Percentiles rank a stretch among this genome's conserved stretches.
phyloP scores from a whole-genome alignment of 2,113 vertebrate genomes.

The Bubalus kerabau region DNA sequence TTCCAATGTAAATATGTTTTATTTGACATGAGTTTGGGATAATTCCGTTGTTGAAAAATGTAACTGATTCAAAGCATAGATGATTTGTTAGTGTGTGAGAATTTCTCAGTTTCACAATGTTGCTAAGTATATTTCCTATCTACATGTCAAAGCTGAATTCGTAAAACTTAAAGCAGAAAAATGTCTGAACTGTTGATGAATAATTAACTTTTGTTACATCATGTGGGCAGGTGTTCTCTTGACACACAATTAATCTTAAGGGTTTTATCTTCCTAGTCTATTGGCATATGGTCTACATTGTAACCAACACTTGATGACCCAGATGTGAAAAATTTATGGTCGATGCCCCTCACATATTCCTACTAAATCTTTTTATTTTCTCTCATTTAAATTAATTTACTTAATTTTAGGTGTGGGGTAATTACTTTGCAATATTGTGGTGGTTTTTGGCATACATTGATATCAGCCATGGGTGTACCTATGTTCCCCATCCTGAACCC shows the following conservation, averaged over 20 bases:
- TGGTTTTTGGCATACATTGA: background rate
- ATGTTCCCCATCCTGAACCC: background rate
- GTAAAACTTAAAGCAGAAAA: background rate
- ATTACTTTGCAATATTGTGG: background rate
- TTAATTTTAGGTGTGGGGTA: background rate
- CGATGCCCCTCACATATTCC: background rate
- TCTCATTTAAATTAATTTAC: background rate
- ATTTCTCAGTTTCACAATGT: background rate
- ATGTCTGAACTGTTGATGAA: background rate
- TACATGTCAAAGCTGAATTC: background rate
- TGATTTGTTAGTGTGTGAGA: background rate
- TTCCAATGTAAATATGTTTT: background rate
- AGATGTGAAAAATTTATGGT: background rate
- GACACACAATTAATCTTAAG: background rate
- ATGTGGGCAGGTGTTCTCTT: background rate
- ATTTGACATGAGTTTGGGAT: background rate
- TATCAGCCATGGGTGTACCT: background rate
- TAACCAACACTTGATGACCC: background rate
- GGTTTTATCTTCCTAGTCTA: background rate
- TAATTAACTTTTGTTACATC: background rate
- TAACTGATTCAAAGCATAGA: background rate
- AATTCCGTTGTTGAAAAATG: background rate
- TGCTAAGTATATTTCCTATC: background rate
- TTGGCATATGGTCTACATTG: background rate
- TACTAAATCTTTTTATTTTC: background rate